phyloP scores from a whole-genome alignment of 2,888 invertebrate genomes.

The Odontothrips loti region DNA sequence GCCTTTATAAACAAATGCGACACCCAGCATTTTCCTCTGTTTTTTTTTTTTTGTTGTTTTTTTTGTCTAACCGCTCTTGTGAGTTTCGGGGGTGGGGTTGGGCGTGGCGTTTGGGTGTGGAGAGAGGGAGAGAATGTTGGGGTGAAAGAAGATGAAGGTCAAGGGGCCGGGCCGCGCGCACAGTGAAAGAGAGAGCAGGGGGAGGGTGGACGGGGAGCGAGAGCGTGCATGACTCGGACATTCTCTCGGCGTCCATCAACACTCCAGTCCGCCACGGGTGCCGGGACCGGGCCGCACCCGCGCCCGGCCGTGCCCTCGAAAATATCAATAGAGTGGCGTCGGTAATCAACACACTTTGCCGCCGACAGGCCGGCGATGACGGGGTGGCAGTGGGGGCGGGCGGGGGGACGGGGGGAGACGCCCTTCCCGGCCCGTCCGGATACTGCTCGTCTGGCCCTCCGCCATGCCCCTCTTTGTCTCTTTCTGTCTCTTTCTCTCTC shows the following conservation, averaged over 20 bases:
- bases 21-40: slow-evolving; percentile 1
- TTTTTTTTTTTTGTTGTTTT: too few relatives aligned
- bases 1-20: not conserved
- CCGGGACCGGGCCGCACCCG: not conserved
- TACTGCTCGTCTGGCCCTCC: not conserved
- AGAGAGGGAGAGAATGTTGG: not conserved
- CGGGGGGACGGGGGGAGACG: too few relatives aligned
- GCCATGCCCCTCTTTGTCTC: not conserved
- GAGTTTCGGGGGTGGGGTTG: not conserved
- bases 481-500: not conserved
- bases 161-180: not conserved
- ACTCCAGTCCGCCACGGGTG: not conserved
- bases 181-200: not conserved
- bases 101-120: not conserved
- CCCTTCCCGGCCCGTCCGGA: not conserved
- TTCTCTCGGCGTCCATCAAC: slow-evolving; percentile 11
- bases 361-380: not conserved
- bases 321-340: slow-evolving; percentile 16
- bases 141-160: not conserved
- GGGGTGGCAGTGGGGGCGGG: not conserved
- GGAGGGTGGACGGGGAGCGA: not conserved
- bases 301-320: not conserved
- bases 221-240: slow-evolving; percentile 15
- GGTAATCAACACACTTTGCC: slow-evolving; percentile 21
- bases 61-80: too few relatives aligned